Base-by-base conservation (phyloP, 1,140 invertebrate genomes). In the Drosophila orosa region DNA sequence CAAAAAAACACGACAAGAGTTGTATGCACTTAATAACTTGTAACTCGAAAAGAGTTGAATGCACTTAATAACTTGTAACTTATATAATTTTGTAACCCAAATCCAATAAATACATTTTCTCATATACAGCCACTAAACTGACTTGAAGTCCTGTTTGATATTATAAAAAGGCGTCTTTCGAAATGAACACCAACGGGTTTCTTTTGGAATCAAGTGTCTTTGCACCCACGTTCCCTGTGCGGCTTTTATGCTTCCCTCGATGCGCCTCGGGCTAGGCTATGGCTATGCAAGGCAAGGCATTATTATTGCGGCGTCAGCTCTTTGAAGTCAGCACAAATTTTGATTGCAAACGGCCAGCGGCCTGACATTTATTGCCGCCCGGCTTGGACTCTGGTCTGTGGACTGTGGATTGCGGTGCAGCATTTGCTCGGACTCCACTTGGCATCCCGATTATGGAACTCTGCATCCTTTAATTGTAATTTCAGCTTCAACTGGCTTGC, bases 271-370 rank as follows among this genome's bases (percentile, higher is more conserved):
- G 79, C 50, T 59, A 65, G 74, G 68, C 80, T 48, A 19, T n/a
- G 44, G 74, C 55, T 54, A 63, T 74, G 62, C 73, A 58, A 45
- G 44, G 68, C 39, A 40, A 40, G 39, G 42, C 22, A 69, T 74
- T 63, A 61, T 55, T 59, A 63, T 69, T 57, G 60, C 52, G 39
- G 44, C 33, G 42, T 39, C 77, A 56, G 57, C 62, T 25, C 79
- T 81, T 81, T 81, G 78, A 82, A 74, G 74, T 61, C 44, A 65
- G 45, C 71, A 50, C 40, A 74, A 54, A 54, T 47, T 55, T 19
- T 73, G 60, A 78, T 62, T 73, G 79, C 67, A 59, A 78, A 63
- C 37, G 45, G 50, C 60, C 60, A 61, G 44, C 45, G 60, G 72
- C 74, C 58, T 37, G 57, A 81, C 72, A 76, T 57, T 79, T 61